Conservation (phyloP, 2,888 invertebrate species). For the Drosophila cognata region DNA sequence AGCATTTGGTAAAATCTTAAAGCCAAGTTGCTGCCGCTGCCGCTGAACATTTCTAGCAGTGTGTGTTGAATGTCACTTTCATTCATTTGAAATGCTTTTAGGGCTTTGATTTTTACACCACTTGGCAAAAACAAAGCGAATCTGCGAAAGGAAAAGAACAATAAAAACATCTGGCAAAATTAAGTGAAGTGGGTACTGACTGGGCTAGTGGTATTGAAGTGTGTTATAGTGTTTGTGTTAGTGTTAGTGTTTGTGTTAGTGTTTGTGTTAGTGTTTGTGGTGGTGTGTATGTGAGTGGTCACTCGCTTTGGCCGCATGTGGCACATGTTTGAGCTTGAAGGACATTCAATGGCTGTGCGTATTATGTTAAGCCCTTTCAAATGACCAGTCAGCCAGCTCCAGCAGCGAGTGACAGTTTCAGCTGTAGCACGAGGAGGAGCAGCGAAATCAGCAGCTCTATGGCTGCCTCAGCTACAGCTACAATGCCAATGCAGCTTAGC, state of each 20-base stretch:
- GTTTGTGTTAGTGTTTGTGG: constrained; percentile 9
- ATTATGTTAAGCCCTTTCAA: constrained; percentile 78
- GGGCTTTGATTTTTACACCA: constrained; percentile 59
- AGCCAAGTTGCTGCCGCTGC: constrained; percentile 3
- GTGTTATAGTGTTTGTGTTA: constrained; percentile 10
- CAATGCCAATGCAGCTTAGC: constrained; percentile 33
- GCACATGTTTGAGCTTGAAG: constrained; percentile 64
- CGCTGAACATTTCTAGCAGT: neutral
- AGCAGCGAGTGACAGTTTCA: constrained; percentile 50
- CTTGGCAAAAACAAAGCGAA: constrained; percentile 44
- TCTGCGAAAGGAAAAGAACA: constrained; percentile 31
- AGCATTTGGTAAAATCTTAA: constrained; percentile 13
- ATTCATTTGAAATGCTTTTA: constrained; percentile 60
- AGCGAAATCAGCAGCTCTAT: constrained; percentile 28
- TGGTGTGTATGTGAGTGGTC: constrained; percentile 48
- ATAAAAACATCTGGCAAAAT: constrained; percentile 31
- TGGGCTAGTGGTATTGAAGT: constrained; percentile 15
- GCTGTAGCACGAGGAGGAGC: constrained; percentile 6
- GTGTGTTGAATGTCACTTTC: constrained; percentile 43
- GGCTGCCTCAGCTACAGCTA: constrained; percentile 28
- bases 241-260: constrained; percentile 11
- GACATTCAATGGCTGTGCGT: constrained; percentile 68
- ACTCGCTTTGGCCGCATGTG: constrained; percentile 52
- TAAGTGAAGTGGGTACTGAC: constrained; percentile 5
- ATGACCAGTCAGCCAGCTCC: constrained; percentile 66